Evolutionary conservation across 2,888 invertebrate species (phyloP), one percentile per base, ranked within the genome.

Genomic region (Diachrysia chrysitis): DNA sequence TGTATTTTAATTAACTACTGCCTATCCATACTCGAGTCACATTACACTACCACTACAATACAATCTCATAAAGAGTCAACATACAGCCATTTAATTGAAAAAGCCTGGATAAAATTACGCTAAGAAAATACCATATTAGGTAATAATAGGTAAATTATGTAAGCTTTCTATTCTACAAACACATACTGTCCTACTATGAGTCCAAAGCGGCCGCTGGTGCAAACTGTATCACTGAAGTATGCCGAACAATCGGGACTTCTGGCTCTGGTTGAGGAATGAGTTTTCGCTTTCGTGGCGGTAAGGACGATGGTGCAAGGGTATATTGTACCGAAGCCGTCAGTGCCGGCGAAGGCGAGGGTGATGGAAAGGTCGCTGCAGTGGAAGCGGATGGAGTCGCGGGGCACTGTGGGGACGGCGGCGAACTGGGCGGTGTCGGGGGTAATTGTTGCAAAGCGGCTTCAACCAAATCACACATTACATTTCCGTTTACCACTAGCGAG

Each of bases 161-260:
- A 75, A 66, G 63, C 42, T 42, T 75, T 54, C n/a, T 37, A 58
- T 48, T n/a, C 23, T 17, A 37, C 32, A 14, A 37, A 37, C 16
- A 37, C 35, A 54, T 12, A 69, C 23, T 58, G 19, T 21, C 58
- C 83, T 88, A 90, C 79, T 88, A 91, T 67, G 85, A 85, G 66
- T 95, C 96, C 92, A 89, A 96, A 95, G 85, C 87, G 29, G 98
- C 90, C 25, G 98, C 97, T 78, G 97, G 96, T 19, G 98, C 98
- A 88, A 98, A 98, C 82, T 98, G 98, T 88, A 98, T 98, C 58
- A 98, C 98, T 3, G 98, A 98, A 51, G 93, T 95, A 71, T 95
- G 94, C 68, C 94, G 92, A 61, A 93, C 94, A 73, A 84, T 85
- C 69, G 97, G 89, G 51, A 86, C 76, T 32, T 85, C 83, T 14